phyloP scores from a whole-genome alignment of 2,797 vertebrate species.

The Todus mexicanus region DNA sequence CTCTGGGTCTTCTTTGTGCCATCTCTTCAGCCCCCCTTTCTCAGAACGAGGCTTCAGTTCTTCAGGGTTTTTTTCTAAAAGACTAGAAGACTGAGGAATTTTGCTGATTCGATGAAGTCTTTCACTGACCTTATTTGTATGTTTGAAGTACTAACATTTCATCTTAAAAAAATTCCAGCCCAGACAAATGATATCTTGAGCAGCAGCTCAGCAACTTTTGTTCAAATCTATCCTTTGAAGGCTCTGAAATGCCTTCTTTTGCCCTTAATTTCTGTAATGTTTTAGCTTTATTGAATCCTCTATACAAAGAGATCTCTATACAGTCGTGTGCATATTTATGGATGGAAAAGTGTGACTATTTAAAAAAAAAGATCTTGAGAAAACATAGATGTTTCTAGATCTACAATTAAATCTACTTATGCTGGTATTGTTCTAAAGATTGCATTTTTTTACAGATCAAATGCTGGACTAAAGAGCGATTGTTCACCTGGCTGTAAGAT shows the following conservation, averaged over 20 bases:
- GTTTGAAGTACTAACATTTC: slow-evolving; percentile 4
- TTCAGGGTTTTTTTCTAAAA: background rate
- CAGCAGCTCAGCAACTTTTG: background rate
- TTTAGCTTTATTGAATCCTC: background rate
- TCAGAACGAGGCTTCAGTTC: background rate
- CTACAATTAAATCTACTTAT: background rate
- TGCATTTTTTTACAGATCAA: background rate
- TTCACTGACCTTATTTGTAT: slow-evolving; percentile 17
- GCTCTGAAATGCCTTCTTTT: background rate
- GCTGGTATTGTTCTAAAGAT: background rate
- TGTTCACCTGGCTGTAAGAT: background rate
- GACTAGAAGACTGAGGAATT: background rate
- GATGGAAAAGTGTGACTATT: background rate
- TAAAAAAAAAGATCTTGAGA: background rate
- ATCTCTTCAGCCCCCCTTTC: background rate
- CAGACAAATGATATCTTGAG: background rate
- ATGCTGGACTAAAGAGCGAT: background rate
- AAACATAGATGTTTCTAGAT: background rate
- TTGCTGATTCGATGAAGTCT: slow-evolving; percentile 17
- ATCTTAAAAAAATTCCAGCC: background rate
- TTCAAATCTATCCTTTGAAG: background rate
- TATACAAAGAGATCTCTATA: background rate
- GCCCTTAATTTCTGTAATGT: background rate
- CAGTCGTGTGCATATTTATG: background rate
- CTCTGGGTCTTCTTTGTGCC: background rate